phyloP scores from a whole-genome alignment of 2,113 vertebrate genomes.

The Bombycilla garrulus region DNA sequence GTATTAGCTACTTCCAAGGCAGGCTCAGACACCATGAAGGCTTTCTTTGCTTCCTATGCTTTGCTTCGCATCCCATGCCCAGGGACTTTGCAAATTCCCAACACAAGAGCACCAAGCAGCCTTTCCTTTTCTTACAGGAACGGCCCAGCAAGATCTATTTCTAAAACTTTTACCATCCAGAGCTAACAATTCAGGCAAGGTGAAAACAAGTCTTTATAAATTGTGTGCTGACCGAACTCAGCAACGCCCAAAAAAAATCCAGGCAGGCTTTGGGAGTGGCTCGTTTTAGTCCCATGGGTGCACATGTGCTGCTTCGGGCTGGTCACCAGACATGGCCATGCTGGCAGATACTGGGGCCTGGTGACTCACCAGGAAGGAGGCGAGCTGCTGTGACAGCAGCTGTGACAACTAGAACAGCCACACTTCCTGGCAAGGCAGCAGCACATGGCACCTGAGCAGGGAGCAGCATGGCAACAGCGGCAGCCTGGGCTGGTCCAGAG shows the following conservation, averaged over 20 bases:
- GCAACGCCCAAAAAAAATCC: not conserved
- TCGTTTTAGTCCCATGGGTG: not conserved
- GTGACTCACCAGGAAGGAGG: constrained; percentile 38
- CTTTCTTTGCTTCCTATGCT: not conserved
- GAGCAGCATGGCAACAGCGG: rapidly evolving
- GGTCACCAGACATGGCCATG: not conserved
- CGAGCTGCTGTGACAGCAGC: not conserved
- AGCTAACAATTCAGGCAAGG: not conserved
- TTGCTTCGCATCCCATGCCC: not conserved
- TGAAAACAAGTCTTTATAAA: not conserved
- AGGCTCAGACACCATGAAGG: not conserved
- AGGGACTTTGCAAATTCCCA: not conserved
- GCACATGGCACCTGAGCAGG: not conserved
- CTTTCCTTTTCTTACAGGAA: not conserved
- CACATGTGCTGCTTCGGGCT: not conserved
- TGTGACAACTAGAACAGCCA: too few relatives aligned
- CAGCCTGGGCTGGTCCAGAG: not conserved
- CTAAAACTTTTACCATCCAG: not conserved
- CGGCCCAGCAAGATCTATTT: not conserved
- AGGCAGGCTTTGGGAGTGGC: not conserved
- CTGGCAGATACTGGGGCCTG: not conserved
- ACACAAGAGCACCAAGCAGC: not conserved
- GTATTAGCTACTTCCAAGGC: not conserved
- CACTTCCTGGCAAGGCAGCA: not conserved
- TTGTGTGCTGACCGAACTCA: not conserved